phyloP scores from a whole-genome alignment of 2,888 invertebrate species.

The Leucania comma region DNA sequence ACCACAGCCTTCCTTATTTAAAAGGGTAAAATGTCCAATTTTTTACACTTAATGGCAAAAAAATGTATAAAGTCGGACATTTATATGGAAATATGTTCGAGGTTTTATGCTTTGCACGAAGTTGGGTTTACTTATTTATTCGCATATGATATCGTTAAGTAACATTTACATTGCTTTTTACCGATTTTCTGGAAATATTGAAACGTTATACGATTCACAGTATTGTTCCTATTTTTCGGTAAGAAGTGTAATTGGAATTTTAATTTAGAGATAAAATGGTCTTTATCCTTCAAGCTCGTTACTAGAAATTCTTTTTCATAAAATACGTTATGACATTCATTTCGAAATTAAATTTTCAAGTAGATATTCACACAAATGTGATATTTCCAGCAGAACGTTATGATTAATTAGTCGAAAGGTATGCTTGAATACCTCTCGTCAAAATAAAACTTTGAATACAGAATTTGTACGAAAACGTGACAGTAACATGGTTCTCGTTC shows the following conservation, averaged over 20 bases:
- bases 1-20: constrained; percentile 51
- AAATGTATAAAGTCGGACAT: constrained; percentile 53
- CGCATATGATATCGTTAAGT: constrained; percentile 39
- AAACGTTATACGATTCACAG: not conserved
- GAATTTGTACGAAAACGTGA: constrained; percentile 44
- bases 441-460: constrained; percentile 55
- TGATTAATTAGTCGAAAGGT: constrained; percentile 52
- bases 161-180: constrained; percentile 20
- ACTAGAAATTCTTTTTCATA: not conserved
- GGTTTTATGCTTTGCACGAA: constrained; percentile 47
- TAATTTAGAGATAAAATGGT: not conserved
- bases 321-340: not conserved
- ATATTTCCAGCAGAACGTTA: constrained; percentile 31
- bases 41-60: constrained; percentile 57
- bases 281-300: not conserved
- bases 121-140: constrained; percentile 55
- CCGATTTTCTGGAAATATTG: not conserved
- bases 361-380: constrained; percentile 24
- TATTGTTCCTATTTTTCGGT: not conserved
- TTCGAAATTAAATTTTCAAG: constrained; percentile 16
- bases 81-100: constrained; percentile 60
- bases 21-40: constrained; percentile 57
- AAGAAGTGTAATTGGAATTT: not conserved
- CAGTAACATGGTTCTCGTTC: constrained; percentile 35
- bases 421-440: constrained; percentile 41